Conservation (phyloP, 1,140 invertebrate genomes). For the Bicyclus anynana region DNA sequence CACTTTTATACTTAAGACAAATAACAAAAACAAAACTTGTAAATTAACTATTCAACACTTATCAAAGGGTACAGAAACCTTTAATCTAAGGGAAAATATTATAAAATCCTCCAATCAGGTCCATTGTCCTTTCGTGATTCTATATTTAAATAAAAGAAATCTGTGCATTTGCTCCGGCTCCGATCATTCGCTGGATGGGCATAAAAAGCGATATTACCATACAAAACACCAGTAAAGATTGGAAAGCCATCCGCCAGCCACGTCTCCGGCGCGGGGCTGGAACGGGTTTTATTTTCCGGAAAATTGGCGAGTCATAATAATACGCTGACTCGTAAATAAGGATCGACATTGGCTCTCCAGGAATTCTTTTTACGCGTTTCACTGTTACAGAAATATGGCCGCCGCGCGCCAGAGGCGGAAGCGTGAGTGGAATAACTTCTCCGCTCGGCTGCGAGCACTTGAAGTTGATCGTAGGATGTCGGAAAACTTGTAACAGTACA, state of each 20-base stretch:
- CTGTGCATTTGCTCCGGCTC: neutral
- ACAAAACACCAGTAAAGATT: slow-evolving; percentile 56
- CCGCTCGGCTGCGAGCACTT: too few relatives aligned
- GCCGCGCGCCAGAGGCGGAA: neutral
- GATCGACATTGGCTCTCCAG: slow-evolving; percentile 65
- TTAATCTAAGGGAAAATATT: neutral
- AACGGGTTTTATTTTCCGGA: slow-evolving; percentile 68
- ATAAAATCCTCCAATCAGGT: neutral
- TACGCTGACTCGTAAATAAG: slow-evolving; percentile 71
- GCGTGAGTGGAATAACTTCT: neutral
- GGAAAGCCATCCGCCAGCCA: slow-evolving; percentile 54
- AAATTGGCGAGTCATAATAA: slow-evolving; percentile 74
- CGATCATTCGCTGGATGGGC: slow-evolving; percentile 4
- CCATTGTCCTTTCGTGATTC: neutral
- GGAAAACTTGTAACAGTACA: too few relatives aligned
- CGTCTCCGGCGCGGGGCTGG: slow-evolving; percentile 43
- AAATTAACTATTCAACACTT: too few relatives aligned
- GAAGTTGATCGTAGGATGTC: too few relatives aligned
- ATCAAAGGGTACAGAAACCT: neutral
- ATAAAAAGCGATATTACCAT: slow-evolving; percentile 47
- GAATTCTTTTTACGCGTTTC: slow-evolving; percentile 68
- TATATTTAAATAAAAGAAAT: neutral
- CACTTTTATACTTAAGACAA: too few relatives aligned
- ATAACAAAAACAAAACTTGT: too few relatives aligned
- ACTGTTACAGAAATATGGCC: slow-evolving; percentile 38